Percentiles rank a stretch among this genome's conserved stretches.
Evolutionary conservation across 2,888 invertebrate species (phyloP).

Genomic region (Aphodius granarius): DNA sequence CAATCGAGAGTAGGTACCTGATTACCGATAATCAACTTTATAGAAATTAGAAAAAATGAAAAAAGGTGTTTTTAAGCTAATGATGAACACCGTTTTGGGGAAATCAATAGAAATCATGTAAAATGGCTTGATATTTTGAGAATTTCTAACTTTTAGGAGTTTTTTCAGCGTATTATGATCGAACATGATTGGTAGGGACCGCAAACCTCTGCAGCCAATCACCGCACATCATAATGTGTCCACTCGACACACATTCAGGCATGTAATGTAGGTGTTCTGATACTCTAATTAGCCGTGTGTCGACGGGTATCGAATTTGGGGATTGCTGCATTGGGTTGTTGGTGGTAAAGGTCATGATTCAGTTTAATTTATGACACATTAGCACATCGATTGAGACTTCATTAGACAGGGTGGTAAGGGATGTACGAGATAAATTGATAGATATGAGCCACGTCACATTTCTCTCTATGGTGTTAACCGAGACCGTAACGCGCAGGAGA

Average conservation of each 20-base stretch:
- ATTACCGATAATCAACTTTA: too few relatives aligned
- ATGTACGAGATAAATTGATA: neutral
- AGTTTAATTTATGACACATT: constrained; percentile 1
- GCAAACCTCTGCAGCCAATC: too few relatives aligned
- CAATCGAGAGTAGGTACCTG: neutral
- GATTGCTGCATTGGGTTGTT: too few relatives aligned
- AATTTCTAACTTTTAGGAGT: too few relatives aligned
- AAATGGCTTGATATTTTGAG: too few relatives aligned
- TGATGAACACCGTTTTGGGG: too few relatives aligned
- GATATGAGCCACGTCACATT: neutral
- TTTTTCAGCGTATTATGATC: too few relatives aligned
- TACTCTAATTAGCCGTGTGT: neutral
- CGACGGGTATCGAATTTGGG: neutral
- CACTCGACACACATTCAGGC: neutral
- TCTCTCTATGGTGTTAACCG: neutral
- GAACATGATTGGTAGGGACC: too few relatives aligned
- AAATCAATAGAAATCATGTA: too few relatives aligned
- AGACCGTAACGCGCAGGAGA: neutral
- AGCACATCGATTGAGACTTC: neutral
- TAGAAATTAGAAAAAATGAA: too few relatives aligned
- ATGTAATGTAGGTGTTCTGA: neutral
- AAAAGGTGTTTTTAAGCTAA: too few relatives aligned
- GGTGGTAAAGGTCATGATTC: too few relatives aligned
- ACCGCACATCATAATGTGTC: neutral
- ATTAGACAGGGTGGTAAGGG: neutral